A percentile compares a stretch with the other conserved stretches of the same genome.
Evolutionary conservation across 2,888 invertebrate species (phyloP).

Genomic region (Formica aserva): DNA sequence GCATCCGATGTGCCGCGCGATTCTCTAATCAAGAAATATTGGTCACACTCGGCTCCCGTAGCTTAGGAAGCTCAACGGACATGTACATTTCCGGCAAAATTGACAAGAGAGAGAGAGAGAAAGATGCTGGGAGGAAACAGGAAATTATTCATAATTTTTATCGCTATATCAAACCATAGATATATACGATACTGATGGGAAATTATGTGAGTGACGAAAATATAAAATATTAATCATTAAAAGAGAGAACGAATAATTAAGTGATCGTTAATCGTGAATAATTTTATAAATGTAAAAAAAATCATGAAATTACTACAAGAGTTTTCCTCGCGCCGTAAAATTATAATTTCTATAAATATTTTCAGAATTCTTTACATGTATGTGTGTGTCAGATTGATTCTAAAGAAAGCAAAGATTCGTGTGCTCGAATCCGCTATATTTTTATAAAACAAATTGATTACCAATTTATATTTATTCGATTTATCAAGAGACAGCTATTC

Average conservation of each 20-base stretch:
- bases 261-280: background rate
- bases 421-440: background rate
- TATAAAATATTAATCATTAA: background rate
- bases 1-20: conserved; percentile 72
- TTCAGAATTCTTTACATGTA: background rate
- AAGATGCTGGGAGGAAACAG: conserved; percentile 22
- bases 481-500: conserved; percentile 7
- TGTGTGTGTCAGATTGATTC: background rate
- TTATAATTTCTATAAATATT: background rate
- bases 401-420: background rate
- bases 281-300: conserved; percentile 6
- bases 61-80: conserved; percentile 44
- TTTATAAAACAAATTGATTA: background rate
- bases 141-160: conserved; percentile 37
- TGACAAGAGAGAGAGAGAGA: background rate
- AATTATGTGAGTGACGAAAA: background rate
- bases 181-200: background rate
- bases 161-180: background rate
- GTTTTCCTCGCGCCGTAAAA: background rate
- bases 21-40: conserved; percentile 82
- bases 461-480: conserved; percentile 26
- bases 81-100: conserved; percentile 39
- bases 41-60: conserved; percentile 77
- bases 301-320: background rate
- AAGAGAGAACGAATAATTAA: background rate